Percentiles rank a stretch among this genome's conserved stretches.
Evolutionary conservation across 2,888 invertebrate species (phyloP).

Genomic region (Arrhopalites spinosus): DNA sequence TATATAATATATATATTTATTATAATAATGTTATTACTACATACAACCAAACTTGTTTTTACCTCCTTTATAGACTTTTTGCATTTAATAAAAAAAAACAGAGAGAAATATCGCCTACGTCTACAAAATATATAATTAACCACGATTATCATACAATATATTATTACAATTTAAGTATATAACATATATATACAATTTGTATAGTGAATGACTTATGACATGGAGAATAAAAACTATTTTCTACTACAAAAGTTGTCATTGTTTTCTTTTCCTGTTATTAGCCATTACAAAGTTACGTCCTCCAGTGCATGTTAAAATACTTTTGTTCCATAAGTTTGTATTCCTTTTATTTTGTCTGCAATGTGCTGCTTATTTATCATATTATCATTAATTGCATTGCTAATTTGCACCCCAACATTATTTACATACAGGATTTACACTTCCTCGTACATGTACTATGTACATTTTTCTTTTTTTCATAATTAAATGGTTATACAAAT

Average conservation of each 20-base stretch:
- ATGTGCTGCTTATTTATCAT: too few relatives aligned
- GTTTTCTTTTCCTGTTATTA: not conserved
- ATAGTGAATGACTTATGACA: not conserved
- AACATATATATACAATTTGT: not conserved
- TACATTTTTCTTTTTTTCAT: not conserved
- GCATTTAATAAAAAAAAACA: slow-evolving; percentile 22
- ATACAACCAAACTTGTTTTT: slow-evolving; percentile 22
- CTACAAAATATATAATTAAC: slow-evolving; percentile 1
- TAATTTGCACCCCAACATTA: too few relatives aligned
- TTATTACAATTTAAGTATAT: not conserved
- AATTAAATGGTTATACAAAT: not conserved
- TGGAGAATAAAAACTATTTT: slow-evolving; percentile 7
- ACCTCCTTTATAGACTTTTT: slow-evolving; percentile 30
- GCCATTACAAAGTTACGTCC: not conserved
- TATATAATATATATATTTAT: slow-evolving; percentile 7
- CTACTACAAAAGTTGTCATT: not conserved
- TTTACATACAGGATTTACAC: not conserved
- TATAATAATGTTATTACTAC: not conserved
- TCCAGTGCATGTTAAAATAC: not conserved
- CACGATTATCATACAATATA: not conserved
- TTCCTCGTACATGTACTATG: not conserved
- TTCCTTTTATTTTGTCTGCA: too few relatives aligned
- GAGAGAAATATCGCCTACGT: not conserved
- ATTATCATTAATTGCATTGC: too few relatives aligned
- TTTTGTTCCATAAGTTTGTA: too few relatives aligned